Percentiles rank a stretch among this genome's conserved stretches.
Conservation (phyloP, 2,888 invertebrate species). For the Microctonus hyperodae region DNA sequence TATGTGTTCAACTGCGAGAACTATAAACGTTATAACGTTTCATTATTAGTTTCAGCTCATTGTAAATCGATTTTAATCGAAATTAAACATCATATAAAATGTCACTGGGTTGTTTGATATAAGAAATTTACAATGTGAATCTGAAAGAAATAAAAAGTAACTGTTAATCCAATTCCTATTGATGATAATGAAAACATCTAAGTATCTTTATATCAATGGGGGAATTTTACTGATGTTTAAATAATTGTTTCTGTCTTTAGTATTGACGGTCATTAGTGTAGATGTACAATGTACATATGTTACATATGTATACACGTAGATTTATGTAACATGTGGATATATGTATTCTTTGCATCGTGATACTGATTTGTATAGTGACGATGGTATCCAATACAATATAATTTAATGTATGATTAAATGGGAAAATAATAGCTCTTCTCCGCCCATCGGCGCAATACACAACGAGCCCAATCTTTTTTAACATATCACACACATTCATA, state of each 20-base stretch:
- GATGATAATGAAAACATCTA: no score
- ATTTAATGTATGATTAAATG: slow-evolving; percentile 54
- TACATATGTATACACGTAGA: no score
- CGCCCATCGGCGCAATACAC: slow-evolving; percentile 33
- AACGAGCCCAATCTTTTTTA: not conserved
- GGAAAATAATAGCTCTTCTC: slow-evolving; percentile 51
- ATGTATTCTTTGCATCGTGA: slow-evolving; percentile 19
- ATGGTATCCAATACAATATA: slow-evolving; percentile 46
- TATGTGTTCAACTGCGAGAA: slow-evolving; percentile 14
- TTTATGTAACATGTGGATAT: not conserved
- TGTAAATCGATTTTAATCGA: not conserved
- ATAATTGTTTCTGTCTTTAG: slow-evolving; percentile 49
- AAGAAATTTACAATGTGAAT: not conserved
- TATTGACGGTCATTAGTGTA: slow-evolving; percentile 41
- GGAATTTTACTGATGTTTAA: slow-evolving; percentile 44
- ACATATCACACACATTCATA: not conserved
- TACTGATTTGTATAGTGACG: slow-evolving; percentile 37
- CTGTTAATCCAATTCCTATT: not conserved
- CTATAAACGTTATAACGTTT: not conserved
- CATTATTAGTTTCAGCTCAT: not conserved
- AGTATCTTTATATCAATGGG: not conserved
- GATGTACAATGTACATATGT: not conserved
- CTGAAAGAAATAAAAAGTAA: not conserved
- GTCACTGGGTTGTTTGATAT: not conserved
- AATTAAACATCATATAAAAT: not conserved